Base-by-base conservation (phyloP, 2,113 vertebrate genomes). In the Centropus bengalensis region DNA sequence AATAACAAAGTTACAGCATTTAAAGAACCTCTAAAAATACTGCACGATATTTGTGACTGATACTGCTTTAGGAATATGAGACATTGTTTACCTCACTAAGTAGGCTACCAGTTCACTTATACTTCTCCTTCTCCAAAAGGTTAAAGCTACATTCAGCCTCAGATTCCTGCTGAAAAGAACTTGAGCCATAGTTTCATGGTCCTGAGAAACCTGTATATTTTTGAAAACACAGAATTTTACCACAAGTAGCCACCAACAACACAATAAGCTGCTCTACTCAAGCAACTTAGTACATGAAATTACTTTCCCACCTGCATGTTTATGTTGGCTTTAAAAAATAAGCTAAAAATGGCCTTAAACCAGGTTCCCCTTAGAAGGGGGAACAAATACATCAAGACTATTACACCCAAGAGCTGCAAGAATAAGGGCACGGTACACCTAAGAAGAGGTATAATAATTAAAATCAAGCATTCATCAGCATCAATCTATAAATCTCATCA, bases 161-260 rank as follows among this genome's bases (percentile, higher is more conserved):
- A 99, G 98, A 94, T 99, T 98, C 96, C 99, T 98, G 97, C 98
- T 99, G 97, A 99, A 99, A 49, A 99, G 98, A 91, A 99, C 98
- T 69, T 98, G 98, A 66, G 97, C 97, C 98, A 99, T 98, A 74
- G 98, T 98, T 93, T 97, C 98, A 87, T 99, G 99, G 95, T 99
- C 99, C 97, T 97, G 98, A 91, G 98, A 97, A 94, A 99, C 98
- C 99, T 99, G 94, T 22, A 6, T 12, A 26, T 85, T 92, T 95
- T 54, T 18, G 12, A 86, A 93, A 86, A 91, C 9, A 67, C 3
- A 64, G n/a, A 26, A 67, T 9, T 74, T 91, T 71, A 78, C 8
- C 22, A 45, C 24, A 89, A 70, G 30, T 56, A 68, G 30, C 8
- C 36, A 92, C 54, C 8, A 79, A 67, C 17, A 62, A 52, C 36